These are phyloP conservation scores for Callipepla squamata DNA, from an alignment of 2,113 vertebrate species.

Conservation along the genomic window DNA sequence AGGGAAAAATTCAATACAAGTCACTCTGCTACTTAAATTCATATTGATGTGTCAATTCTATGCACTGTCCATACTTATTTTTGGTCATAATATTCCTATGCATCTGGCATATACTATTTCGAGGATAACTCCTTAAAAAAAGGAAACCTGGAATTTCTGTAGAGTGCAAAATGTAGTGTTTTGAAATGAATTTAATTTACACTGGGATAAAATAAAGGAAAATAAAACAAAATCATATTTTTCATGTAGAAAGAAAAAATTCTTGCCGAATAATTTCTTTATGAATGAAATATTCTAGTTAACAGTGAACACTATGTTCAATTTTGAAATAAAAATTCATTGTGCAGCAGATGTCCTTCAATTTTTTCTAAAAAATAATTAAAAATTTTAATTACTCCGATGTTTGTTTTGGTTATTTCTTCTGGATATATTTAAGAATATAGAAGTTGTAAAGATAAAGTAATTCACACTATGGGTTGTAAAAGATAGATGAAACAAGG, in stretches of 20 bases:
- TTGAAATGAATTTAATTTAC: neutral
- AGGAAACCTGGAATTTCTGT: neutral
- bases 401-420: neutral
- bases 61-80: neutral
- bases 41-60: neutral
- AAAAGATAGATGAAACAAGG: neutral
- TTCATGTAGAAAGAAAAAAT: neutral
- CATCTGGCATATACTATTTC: neutral
- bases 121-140: neutral
- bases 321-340: neutral
- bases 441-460: neutral
- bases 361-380: neutral
- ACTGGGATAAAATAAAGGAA: neutral
- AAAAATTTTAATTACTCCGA: rapidly evolving
- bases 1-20: slow-evolving; percentile 12
- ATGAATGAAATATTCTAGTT: neutral
- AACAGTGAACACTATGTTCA: neutral
- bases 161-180: neutral
- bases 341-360: neutral
- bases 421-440: neutral
- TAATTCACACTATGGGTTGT: neutral
- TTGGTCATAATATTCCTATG: neutral
- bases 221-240: neutral
- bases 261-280: neutral
- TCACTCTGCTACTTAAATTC: neutral